Percentiles rank a stretch among this genome's conserved stretches.
Evolutionary conservation across 2,888 invertebrate genomes (phyloP).

Genomic region (Phymatocera aterrima): DNA sequence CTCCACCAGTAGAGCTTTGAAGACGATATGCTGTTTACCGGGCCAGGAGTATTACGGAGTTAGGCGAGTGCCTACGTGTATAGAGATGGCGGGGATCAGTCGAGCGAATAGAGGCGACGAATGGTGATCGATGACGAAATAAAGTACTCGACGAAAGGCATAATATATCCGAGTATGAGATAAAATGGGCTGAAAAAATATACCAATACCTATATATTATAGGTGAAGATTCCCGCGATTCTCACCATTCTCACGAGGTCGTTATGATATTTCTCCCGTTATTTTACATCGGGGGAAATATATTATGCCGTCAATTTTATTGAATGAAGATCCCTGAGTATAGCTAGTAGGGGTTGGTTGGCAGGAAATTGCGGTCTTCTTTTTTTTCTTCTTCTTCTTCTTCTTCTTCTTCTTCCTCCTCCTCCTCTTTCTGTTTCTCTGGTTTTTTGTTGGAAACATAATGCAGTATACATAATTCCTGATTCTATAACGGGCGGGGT

Average conservation of each 20-base stretch:
- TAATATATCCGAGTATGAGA: too few species aligned
- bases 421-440: too few species aligned
- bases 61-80: neutral
- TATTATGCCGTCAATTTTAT: neutral
- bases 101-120: slow-evolving; percentile 40
- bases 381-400: neutral
- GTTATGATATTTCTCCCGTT: neutral
- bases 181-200: slow-evolving; percentile 10
- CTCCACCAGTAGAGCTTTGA: slow-evolving; percentile 26
- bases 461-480: too few species aligned
- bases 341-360: neutral
- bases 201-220: neutral
- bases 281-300: neutral
- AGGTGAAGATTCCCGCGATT: neutral
- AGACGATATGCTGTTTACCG: slow-evolving; percentile 16
- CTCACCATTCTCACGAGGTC: too few species aligned
- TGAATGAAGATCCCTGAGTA: neutral
- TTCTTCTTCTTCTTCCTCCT: too few species aligned
- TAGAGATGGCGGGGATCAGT: neutral
- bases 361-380: neutral
- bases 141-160: neutral
- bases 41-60: slow-evolving; percentile 19
- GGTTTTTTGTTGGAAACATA: too few species aligned
- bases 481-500: too few species aligned
- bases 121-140: slow-evolving; percentile 40